Base-by-base conservation (phyloP, 2,797 vertebrate species). In the Diglossa cyanea region DNA sequence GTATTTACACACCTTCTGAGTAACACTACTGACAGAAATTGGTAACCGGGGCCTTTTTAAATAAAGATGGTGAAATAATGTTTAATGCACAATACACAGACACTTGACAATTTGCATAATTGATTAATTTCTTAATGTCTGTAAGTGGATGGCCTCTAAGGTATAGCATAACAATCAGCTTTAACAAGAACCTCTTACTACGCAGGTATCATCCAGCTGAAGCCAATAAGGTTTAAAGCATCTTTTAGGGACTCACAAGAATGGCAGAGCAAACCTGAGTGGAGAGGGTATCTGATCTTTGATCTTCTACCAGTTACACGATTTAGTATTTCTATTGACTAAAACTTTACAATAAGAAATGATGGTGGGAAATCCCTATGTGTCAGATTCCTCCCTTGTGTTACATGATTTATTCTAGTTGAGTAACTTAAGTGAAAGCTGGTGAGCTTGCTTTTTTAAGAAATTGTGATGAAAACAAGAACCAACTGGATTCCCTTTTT, bases 1-100 rank as follows among this genome's bases (percentile, higher is more conserved):
- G 23, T 42, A 95, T 85, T 94, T 93, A 92, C 75, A 90, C 53
- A 73, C 42, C 76, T 75, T 85, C 51, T 51, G 65, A 83, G 74
- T 74, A 75, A 86, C 35, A 13, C 28, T 39, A 51, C 13, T 79
- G 77, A 63, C 77, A 84, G 53, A 95, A 83, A 90, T 11, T 51
- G 65, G 48, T 30, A 48, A 73, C 40, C 17, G 10, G 42, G 71
- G 78, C 37, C 51, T 79, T 60, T 84, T 67, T 23, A 21, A 21
- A 50, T 44, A 84, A 88, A 62, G 62, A 57, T 37, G n/a, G 73
- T 62, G 23, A 78, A 90, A 72, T 62, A 73, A 77, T 10, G 20
- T 33, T 93, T 86, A 44, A 82, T 40, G 33, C 9, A 28, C 39
- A 71, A 30, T 31, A 40, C 7, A 62, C 0, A 3, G 33, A 72